Conservation (phyloP, 2,113 vertebrate species). For the Malurus melanocephalus region DNA sequence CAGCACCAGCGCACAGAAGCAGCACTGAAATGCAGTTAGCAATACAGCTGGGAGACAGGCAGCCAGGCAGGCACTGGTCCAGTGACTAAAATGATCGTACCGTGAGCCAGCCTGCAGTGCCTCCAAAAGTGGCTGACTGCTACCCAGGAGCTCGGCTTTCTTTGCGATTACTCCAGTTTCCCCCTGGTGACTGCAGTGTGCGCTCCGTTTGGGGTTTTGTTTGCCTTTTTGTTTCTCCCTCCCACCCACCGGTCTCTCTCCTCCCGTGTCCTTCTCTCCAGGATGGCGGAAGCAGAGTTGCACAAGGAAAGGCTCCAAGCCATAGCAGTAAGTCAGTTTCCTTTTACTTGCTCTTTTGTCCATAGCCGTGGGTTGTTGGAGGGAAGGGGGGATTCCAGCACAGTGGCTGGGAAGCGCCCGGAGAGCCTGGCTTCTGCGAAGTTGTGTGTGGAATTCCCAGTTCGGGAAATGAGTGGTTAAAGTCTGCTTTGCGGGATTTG, state of each 20-base stretch:
- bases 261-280: slow-evolving; percentile 78
- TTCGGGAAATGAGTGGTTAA: slow-evolving; percentile 14
- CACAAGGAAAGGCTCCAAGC: slow-evolving; percentile 97
- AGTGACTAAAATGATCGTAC: slow-evolving; percentile 78
- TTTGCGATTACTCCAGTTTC: slow-evolving; percentile 27
- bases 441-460: slow-evolving; percentile 26
- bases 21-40: slow-evolving; percentile 70
- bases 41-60: slow-evolving; percentile 73
- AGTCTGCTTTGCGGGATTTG: slow-evolving; percentile 28
- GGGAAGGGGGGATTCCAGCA: slow-evolving; percentile 4
- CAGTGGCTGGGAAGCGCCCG: background rate
- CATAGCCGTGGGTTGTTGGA: background rate
- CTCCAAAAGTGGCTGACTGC: slow-evolving; percentile 68
- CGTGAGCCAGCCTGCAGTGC: slow-evolving; percentile 62
- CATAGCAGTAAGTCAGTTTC: slow-evolving; percentile 91
- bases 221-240: background rate
- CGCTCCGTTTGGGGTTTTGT: background rate
- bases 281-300: slow-evolving; percentile 96
- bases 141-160: slow-evolving; percentile 36
- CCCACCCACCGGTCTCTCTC: slow-evolving; percentile 15
- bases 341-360: slow-evolving; percentile 66
- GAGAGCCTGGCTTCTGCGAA: background rate
- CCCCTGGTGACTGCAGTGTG: slow-evolving; percentile 64
- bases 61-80: slow-evolving; percentile 73
- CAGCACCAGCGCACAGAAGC: slow-evolving; percentile 71